Base-by-base conservation (phyloP, 2,113 vertebrate genomes). In the Gymnarchus niloticus region DNA sequence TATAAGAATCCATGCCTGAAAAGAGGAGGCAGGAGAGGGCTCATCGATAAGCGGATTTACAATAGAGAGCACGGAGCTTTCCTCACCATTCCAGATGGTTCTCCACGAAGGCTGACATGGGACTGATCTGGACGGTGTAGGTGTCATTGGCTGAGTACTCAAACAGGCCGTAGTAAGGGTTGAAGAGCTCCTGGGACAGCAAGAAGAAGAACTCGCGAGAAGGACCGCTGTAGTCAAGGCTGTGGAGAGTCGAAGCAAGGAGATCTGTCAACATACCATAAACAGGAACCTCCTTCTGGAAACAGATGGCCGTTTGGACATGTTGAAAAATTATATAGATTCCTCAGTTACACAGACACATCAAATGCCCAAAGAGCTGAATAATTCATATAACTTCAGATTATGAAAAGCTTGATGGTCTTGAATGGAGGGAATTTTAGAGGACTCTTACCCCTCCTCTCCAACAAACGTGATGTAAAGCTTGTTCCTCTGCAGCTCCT, bases 141-240 rank as follows among this genome's bases (percentile, higher is more conserved):
- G 96, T 97, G 88, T 97, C 96, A 0, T 97, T 97, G 89, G 96
- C 96, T 3, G 96, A 97, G 90, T 97, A 97, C 83, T 97, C 96
- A 91, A 97, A 97, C 89, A 97, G 93, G 89, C 96, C 96, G 0
- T 97, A 97, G 88, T 97, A 97, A 14, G 96, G 96, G 92, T 97
- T 97, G 93, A 97, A 97, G 86, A 97, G 95, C 94, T 97, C 96
- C 91, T 97, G 96, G 91, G 96, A 97, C 84, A 97, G 92, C 91
- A 97, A 95, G 91, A 97, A 97, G 93, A 97, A 97, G 93, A 97
- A 97, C 89, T 97, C 96, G 87, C 96, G 87, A 19, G 96, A 97
- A 12, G 96, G 96, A 3, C 96, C 96, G 14, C 96, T 97, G 93
- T 97, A 97, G 89, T 97, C 96, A 90, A 97, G 86, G 56, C 96